A percentile compares a stretch with the other conserved stretches of the same genome.
phyloP scores from a whole-genome alignment of 2,797 vertebrate genomes.

The Chrosomus eos region DNA sequence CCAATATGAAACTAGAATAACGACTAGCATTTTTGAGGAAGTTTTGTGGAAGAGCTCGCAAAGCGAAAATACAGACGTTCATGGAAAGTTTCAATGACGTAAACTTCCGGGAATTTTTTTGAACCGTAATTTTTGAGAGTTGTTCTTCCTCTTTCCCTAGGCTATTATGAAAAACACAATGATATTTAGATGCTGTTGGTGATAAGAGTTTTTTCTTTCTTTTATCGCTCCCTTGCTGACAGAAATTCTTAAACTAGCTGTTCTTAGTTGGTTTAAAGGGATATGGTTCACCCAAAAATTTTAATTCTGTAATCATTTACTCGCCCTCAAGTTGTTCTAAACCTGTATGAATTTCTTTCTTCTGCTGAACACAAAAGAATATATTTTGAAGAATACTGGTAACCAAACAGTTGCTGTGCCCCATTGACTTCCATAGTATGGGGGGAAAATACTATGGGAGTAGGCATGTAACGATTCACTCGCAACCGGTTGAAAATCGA shows the following conservation, averaged over 20 bases:
- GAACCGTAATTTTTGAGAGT: not conserved
- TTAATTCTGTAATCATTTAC: too few species aligned
- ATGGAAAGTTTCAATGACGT: conserved; percentile 29
- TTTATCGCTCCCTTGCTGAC: too few species aligned
- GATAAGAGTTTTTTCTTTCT: not conserved
- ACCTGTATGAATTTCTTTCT: too few species aligned
- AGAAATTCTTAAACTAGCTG: not conserved
- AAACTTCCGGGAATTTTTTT: not conserved
- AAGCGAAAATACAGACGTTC: not conserved
- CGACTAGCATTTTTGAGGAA: not conserved
- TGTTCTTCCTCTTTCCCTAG: not conserved
- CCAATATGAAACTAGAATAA: not conserved
- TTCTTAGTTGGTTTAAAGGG: not conserved
- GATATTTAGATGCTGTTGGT: not conserved
- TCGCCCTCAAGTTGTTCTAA: too few species aligned
- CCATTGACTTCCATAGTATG: not conserved
- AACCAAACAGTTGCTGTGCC: too few species aligned
- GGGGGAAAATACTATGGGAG: too few species aligned
- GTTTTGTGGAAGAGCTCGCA: not conserved
- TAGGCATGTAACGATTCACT: too few species aligned
- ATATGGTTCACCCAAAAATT: too few species aligned
- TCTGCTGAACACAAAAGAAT: not conserved
- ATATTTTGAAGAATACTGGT: not conserved
- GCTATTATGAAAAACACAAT: not conserved
- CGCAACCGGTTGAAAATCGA: too few species aligned